Conservation (phyloP, 1,140 invertebrate species). For the Chironomus striatipennis region DNA sequence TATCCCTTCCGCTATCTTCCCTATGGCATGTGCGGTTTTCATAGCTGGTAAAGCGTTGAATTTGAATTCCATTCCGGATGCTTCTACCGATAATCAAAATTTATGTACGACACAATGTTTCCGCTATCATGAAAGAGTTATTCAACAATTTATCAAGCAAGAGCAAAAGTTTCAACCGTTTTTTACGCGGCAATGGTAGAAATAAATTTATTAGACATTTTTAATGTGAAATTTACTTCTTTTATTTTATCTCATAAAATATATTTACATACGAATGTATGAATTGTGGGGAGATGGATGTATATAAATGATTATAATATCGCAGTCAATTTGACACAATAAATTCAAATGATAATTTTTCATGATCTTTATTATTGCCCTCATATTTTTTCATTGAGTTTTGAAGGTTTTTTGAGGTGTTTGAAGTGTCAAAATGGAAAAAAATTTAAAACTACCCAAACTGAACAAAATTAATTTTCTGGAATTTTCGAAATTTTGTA, state of each 20-base stretch:
- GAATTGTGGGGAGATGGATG: background rate
- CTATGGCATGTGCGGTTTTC: background rate
- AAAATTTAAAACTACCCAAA: no score
- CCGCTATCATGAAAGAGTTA: background rate
- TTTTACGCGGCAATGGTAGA: no score
- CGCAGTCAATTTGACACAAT: conserved; percentile 1
- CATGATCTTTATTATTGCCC: background rate
- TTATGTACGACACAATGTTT: background rate
- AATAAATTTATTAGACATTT: conserved; percentile 12
- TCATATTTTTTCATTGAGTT: no score
- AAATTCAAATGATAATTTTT: background rate
- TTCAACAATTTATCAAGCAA: background rate
- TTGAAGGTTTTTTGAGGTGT: no score
- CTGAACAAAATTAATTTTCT: no score
- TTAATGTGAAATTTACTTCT: conserved; percentile 7
- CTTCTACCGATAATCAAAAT: background rate
- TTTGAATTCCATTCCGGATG: conserved; percentile 12
- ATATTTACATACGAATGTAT: background rate
- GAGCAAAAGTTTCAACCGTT: background rate
- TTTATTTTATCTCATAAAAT: background rate
- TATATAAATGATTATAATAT: background rate
- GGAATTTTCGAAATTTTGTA: no score
- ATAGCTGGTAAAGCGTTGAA: background rate
- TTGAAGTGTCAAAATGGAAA: no score
- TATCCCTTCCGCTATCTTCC: background rate